phyloP scores from a whole-genome alignment of 64 coral and sea anemone species.

The Exaiptasia diaphana region DNA sequence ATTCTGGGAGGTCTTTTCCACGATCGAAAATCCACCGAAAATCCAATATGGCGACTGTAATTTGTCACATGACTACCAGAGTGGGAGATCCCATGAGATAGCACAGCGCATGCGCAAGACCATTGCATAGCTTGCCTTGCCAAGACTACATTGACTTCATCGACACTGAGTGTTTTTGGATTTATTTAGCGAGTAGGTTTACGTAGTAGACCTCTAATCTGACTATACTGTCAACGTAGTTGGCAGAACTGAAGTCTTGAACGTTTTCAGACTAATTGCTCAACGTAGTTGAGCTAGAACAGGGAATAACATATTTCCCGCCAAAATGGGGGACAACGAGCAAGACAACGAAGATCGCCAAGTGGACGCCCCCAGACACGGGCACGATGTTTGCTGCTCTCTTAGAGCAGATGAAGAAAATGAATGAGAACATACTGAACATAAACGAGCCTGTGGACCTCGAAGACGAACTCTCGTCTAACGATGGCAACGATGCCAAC shows the following conservation, averaged over 20 bases:
- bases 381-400: constrained; percentile 3
- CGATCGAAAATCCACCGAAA: too few relatives aligned
- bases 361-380: background rate
- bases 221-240: background rate
- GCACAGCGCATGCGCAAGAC: constrained; percentile 50
- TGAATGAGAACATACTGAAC: constrained; percentile 22
- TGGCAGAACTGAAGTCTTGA: background rate
- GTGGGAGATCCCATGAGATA: constrained; percentile 51
- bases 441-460: background rate
- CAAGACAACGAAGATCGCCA: background rate
- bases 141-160: too few relatives aligned
- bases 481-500: background rate
- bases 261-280: background rate
- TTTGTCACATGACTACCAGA: constrained; percentile 24
- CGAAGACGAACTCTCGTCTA: background rate
- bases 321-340: background rate
- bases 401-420: constrained; percentile 14
- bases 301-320: background rate
- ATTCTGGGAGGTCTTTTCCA: too few relatives aligned
- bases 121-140: constrained; percentile 42
- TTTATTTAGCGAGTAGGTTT: too few relatives aligned
- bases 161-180: too few relatives aligned
- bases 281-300: background rate
- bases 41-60: too few relatives aligned
- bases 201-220: too few relatives aligned